Evolutionary conservation across 1,140 invertebrate genomes (phyloP).

Genomic region (Drosophila pachea): DNA sequence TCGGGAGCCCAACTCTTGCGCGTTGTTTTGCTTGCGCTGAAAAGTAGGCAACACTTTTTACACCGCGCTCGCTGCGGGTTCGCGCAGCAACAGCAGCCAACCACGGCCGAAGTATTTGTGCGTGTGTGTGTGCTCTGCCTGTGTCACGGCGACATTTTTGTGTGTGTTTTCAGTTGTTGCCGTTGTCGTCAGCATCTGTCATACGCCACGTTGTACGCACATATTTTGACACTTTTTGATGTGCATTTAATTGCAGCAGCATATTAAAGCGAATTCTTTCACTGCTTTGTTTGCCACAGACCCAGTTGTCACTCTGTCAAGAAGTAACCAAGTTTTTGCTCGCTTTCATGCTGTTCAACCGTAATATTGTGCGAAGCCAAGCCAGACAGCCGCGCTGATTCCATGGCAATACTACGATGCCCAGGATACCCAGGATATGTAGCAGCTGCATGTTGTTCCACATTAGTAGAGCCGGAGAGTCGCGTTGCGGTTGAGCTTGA

Average conservation of each 20-base stretch:
- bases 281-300: constrained; percentile 1
- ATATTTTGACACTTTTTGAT: constrained; percentile 61
- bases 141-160: constrained; percentile 25
- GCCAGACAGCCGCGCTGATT: not conserved
- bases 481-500: too few relatives aligned
- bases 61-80: not conserved
- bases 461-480: too few relatives aligned
- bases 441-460: too few relatives aligned
- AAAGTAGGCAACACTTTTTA: constrained; percentile 44
- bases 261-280: constrained; percentile 33
- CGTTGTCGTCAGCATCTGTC: constrained; percentile 40
- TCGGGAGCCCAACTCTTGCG: not conserved
- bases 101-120: constrained; percentile 32
- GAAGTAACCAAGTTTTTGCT: constrained; percentile 6
- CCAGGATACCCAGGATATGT: too few relatives aligned
- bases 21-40: constrained; percentile 33
- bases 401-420: not conserved
- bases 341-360: not conserved
- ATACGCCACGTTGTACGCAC: constrained; percentile 55
- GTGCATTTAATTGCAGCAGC: constrained; percentile 67
- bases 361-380: not conserved
- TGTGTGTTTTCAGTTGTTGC: not conserved
- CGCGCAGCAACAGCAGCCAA: too few relatives aligned
- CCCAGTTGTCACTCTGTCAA: constrained; percentile 22
- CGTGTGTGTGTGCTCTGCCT: constrained; percentile 24